These are phyloP conservation scores for Megatriorchis doriae DNA, from an alignment of 2,113 vertebrate species.

Conservation along the genomic window DNA sequence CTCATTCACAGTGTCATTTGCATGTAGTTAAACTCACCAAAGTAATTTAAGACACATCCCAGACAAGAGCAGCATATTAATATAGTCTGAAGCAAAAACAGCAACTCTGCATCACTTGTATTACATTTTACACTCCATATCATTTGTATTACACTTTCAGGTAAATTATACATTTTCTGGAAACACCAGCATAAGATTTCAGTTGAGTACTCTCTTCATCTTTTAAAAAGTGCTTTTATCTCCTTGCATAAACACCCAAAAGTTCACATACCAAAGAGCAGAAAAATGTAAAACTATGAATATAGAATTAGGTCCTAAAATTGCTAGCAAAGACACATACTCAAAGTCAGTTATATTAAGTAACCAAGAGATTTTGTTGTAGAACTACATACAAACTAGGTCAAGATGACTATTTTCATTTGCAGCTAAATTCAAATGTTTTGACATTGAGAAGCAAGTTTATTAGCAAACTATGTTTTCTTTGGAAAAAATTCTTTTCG, in stretches of 20 bases:
- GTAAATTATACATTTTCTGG: neutral
- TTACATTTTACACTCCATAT: neutral
- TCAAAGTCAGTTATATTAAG: neutral
- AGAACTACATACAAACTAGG: neutral
- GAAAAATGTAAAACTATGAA: neutral
- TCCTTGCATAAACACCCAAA: neutral
- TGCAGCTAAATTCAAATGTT: neutral
- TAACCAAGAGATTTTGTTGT: neutral
- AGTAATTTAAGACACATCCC: neutral
- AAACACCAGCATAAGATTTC: neutral
- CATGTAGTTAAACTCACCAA: neutral
- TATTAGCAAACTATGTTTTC: neutral
- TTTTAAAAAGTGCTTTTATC: neutral
- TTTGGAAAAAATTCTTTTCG: rapidly evolving
- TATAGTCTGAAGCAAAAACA: neutral
- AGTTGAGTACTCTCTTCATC: neutral
- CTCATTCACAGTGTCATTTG: neutral
- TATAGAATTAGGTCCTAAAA: neutral
- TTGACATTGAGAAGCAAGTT: neutral
- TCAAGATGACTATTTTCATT: neutral
- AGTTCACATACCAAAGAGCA: neutral
- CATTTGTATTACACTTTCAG: neutral
- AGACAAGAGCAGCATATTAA: neutral
- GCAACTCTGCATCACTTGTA: neutral
- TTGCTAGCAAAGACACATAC: neutral